These are phyloP conservation scores for Hiodon alosoides DNA, from an alignment of 2,113 vertebrate genomes.

Conservation along the genomic window DNA sequence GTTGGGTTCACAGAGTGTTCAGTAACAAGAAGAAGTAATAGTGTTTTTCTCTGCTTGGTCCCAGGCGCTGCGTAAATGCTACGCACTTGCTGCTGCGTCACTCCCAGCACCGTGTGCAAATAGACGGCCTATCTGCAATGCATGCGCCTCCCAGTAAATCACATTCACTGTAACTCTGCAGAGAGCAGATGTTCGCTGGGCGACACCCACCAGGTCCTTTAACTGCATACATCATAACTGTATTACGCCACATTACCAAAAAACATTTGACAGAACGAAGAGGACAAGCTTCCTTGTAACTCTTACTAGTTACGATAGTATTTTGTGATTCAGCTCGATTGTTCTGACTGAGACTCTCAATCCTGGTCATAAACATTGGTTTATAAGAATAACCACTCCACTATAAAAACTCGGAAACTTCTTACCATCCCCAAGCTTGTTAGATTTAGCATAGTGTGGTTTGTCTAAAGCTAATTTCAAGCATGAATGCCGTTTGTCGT, in stretches of 20 bases:
- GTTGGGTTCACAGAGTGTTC: background rate
- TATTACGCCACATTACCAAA: too few species aligned
- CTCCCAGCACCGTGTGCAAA: constrained; percentile 39
- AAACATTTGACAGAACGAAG: too few species aligned
- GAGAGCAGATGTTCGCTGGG: constrained; percentile 34
- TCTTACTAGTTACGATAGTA: too few species aligned
- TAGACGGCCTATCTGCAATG: constrained; percentile 5
- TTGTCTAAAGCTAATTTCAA: background rate
- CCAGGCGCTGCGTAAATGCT: background rate
- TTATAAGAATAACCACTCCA: too few species aligned
- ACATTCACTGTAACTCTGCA: constrained; percentile 39
- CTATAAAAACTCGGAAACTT: too few species aligned
- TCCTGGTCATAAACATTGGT: too few species aligned
- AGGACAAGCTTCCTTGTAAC: too few species aligned
- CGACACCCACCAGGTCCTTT: background rate
- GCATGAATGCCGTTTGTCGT: background rate
- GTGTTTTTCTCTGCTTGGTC: background rate
- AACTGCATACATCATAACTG: constrained; percentile 2
- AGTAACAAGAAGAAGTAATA: background rate
- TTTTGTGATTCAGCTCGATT: too few species aligned
- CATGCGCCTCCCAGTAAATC: constrained; percentile 20
- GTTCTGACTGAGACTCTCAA: too few species aligned
- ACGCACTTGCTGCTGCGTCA: constrained; percentile 23
- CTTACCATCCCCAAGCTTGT: background rate
- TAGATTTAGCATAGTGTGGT: background rate